Conservation (phyloP, 2,888 invertebrate genomes). For the Spodoptera picta region DNA sequence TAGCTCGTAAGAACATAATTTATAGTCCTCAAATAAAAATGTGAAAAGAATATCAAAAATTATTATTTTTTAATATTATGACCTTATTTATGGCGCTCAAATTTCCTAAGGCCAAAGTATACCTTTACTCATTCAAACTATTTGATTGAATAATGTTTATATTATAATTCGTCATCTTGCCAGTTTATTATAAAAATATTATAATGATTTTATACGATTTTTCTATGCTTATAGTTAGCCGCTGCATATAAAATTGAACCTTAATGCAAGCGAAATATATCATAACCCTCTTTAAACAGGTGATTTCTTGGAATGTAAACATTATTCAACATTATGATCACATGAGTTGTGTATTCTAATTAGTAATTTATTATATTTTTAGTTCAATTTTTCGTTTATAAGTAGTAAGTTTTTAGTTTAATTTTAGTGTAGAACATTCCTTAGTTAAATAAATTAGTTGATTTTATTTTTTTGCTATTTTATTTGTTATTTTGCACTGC, state of each 20-base stretch:
- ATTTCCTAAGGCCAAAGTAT: constrained; percentile 32
- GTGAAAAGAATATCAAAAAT: too few relatives aligned
- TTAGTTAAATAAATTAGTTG: constrained; percentile 59
- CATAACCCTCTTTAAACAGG: not conserved
- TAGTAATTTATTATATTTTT: constrained; percentile 56
- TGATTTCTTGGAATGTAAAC: not conserved
- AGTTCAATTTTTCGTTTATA: constrained; percentile 54
- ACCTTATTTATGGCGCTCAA: not conserved
- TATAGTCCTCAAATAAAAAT: too few relatives aligned
- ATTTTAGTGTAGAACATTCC: constrained; percentile 72
- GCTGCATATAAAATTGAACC: not conserved
- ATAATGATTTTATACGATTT: too few relatives aligned
- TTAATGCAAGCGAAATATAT: not conserved
- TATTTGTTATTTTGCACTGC: constrained; percentile 17
- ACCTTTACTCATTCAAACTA: constrained; percentile 25
- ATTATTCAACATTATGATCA: constrained; percentile 21
- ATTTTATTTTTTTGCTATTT: constrained; percentile 53
- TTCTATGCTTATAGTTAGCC: not conserved
- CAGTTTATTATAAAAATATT: not conserved
- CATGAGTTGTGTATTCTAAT: constrained; percentile 39
- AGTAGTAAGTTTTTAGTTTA: constrained; percentile 57
- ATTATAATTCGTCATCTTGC: constrained; percentile 1
- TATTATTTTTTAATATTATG: too few relatives aligned
- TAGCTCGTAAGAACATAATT: too few relatives aligned
- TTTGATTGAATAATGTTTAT: constrained; percentile 24